phyloP scores from a whole-genome alignment of 2,888 invertebrate species.

The Drosophila pseudotalamancana region DNA sequence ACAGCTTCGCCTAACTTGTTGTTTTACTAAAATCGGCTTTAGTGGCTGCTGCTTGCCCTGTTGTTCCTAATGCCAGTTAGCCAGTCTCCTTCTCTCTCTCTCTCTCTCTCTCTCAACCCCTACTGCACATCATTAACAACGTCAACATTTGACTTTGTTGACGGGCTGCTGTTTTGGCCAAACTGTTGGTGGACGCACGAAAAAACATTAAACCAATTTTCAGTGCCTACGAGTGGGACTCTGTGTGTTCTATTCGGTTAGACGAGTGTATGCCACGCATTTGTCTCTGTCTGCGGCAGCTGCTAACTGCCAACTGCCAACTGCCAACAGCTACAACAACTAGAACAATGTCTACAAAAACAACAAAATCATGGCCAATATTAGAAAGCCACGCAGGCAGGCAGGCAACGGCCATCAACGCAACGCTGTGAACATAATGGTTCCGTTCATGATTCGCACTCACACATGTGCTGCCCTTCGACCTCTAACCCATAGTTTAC shows the following conservation, averaged over 20 bases:
- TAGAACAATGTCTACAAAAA: conserved; percentile 17
- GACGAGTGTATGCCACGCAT: conserved; percentile 45
- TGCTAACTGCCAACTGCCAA: conserved; percentile 38
- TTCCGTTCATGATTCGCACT: conserved; percentile 40
- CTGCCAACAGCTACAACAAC: conserved; percentile 1
- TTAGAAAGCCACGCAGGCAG: conserved; percentile 62
- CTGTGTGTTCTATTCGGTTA: background rate
- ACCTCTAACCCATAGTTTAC: conserved; percentile 4
- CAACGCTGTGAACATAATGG: conserved; percentile 73
- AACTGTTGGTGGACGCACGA: conserved; percentile 51
- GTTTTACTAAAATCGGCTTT: conserved; percentile 52
- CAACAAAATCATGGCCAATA: conserved; percentile 67
- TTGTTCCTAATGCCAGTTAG: background rate
- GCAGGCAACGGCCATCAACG: conserved; percentile 55
- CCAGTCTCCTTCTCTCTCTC: background rate
- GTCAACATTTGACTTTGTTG: conserved; percentile 78
- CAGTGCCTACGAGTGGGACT: conserved; percentile 49
- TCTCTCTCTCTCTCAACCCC: background rate
- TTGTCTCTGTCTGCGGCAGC: conserved; percentile 71
- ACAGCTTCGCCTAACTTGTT: conserved; percentile 6
- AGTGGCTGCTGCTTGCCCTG: conserved; percentile 4
- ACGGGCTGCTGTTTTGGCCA: conserved; percentile 54
- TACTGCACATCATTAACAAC: conserved; percentile 69
- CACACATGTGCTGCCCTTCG: conserved; percentile 29
- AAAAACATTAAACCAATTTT: conserved; percentile 75